These are phyloP conservation scores for Holcopasites calliopsidis DNA, from an alignment of 1,140 invertebrate species.

Conservation along the genomic window DNA sequence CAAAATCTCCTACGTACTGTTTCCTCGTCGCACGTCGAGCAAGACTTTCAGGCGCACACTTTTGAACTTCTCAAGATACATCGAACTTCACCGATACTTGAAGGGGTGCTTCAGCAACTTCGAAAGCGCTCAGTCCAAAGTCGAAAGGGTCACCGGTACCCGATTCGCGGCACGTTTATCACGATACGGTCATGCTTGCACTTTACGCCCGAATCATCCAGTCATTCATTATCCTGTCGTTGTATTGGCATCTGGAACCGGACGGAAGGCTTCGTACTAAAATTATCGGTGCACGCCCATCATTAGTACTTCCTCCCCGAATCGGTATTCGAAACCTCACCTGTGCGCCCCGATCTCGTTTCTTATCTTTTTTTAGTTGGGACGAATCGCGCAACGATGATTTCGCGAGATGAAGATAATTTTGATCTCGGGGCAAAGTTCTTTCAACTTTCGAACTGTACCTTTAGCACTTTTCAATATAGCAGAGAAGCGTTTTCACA, in stretches of 20 bases:
- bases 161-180: too few relatives aligned
- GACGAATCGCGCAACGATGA: neutral
- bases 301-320: neutral
- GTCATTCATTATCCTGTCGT: neutral
- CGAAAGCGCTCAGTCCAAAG: neutral
- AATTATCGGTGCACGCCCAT: neutral
- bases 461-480: too few relatives aligned
- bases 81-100: neutral
- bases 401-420: too few relatives aligned
- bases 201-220: neutral
- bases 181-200: too few relatives aligned
- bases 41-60: neutral
- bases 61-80: neutral
- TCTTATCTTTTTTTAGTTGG: neutral
- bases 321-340: neutral
- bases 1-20: neutral
- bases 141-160: neutral
- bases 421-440: neutral
- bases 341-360: neutral
- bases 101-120: neutral
- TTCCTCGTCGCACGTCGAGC: neutral
- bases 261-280: neutral
- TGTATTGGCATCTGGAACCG: slow-evolving; percentile 24
- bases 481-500: neutral
- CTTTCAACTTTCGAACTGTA: too few relatives aligned